A percentile compares a stretch with the other conserved stretches of the same genome.
These are phyloP conservation scores for Oligia latruncula DNA, from an alignment of 2,888 invertebrate species.

Conservation along the genomic window DNA sequence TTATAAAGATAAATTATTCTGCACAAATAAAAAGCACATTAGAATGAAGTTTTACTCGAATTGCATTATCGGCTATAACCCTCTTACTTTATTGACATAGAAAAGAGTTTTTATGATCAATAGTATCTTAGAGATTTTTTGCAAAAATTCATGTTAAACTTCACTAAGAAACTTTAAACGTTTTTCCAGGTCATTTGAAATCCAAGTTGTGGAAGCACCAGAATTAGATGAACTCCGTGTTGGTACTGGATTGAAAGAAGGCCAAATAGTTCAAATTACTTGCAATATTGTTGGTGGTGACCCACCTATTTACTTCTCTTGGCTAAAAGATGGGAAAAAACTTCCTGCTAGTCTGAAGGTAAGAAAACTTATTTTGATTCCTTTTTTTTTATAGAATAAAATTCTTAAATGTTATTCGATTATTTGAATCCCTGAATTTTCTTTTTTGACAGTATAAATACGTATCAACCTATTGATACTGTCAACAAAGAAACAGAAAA, in stretches of 20 bases:
- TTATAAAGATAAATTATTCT: background rate
- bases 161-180: background rate
- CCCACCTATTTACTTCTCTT: constrained; percentile 92
- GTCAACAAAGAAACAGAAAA: background rate
- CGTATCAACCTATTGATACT: background rate
- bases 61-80: background rate
- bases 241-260: constrained; percentile 94
- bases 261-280: constrained; percentile 95
- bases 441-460: background rate
- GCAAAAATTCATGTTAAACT: background rate
- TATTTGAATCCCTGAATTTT: background rate
- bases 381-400: no score
- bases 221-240: constrained; percentile 95
- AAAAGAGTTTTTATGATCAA: no score
- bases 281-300: constrained; percentile 94
- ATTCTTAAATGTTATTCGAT: no score
- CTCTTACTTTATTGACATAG: background rate
- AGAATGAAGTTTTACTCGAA: background rate
- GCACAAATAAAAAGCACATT: background rate
- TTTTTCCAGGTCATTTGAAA: constrained; percentile 90
- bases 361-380: background rate
- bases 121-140: background rate
- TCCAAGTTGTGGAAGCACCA: constrained; percentile 94
- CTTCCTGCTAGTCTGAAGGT: constrained; percentile 92
- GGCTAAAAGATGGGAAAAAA: constrained; percentile 92